These are phyloP conservation scores for Perizoma flavofasciatum DNA, from an alignment of 2,888 invertebrate species.

Conservation along the genomic window DNA sequence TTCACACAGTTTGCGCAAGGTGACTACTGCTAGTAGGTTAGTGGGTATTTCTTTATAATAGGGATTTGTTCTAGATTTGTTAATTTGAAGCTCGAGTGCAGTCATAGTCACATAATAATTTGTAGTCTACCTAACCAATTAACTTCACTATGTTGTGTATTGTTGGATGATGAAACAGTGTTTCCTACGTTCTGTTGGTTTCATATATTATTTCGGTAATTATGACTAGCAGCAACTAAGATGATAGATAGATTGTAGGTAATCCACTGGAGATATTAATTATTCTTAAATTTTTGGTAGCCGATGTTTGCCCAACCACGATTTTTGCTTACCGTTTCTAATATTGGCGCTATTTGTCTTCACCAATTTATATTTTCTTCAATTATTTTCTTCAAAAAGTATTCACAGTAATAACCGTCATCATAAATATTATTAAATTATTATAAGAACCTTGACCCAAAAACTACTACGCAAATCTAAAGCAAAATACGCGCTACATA, in stretches of 20 bases:
- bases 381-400: no score
- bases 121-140: constrained; percentile 20
- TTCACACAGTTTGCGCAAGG: constrained; percentile 39
- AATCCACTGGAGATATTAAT: no score
- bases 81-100: constrained; percentile 29
- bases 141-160: constrained; percentile 12
- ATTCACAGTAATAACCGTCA: no score
- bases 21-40: constrained; percentile 7
- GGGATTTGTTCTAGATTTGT: constrained; percentile 37
- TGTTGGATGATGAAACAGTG: constrained; percentile 18
- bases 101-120: constrained; percentile 37
- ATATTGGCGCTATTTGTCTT: no score
- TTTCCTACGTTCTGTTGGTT: constrained; percentile 1
- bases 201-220: constrained; percentile 2
- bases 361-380: no score
- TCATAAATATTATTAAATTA: no score
- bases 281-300: no score
- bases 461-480: constrained; percentile 22
- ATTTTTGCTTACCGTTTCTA: no score
- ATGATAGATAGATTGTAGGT: no score
- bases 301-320: no score
- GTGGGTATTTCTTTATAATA: constrained; percentile 32
- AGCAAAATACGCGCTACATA: constrained; percentile 25
- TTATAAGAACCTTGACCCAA: constrained; percentile 22
- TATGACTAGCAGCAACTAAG: not conserved